Base-by-base conservation (phyloP, 2,113 vertebrate species). In the Lynx canadensis region DNA sequence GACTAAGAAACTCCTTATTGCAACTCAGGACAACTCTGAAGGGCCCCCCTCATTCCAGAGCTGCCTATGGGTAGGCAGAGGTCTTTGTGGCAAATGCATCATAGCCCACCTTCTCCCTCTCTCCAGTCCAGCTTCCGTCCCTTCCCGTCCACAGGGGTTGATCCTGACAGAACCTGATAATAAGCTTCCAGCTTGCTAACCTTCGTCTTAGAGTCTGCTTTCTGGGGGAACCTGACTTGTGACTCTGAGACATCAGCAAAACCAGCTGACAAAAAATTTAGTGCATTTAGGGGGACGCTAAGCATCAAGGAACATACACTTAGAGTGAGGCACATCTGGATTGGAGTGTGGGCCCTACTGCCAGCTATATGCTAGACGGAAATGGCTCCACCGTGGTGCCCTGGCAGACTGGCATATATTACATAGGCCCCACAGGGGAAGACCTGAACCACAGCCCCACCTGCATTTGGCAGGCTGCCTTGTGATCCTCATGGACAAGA, bases 71-170 rank as follows among this genome's bases (percentile, higher is more conserved):
- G 45, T 33, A 11, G 36, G 81, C 21, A 7, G 50, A 50, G 57
- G 68, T 60, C 68, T 82, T 11, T 29, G 18, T 10, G 33, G 27
- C 19, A 10, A 38, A 4, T 11, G 16, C 31, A 23, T 79, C n/a
- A 14, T 2, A 48, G 41, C 18, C 33, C 13, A 11, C 2, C 41
- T 55, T 13, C 13, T 73, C 23, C 31, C 31, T 14, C 55, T 55
- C 12, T 11, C 25, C n/a, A 41, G 4, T 25, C 55, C 74, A 0
- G 1, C 66, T 55, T 48, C 14, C 0, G 2, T 31, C 11, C n/a
- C 18, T 36, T 23, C 41, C 81, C 31, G 15, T 14, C 55, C 45
- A n/a, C 16, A 74, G 45, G 18, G 36, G 18, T 55, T 21, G 45
- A 69, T 16, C 4, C 57, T 50, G 15, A 60, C 19, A 68, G 25